Conservation (phyloP, 2,888 invertebrate species). For the Plutella xylostella region DNA sequence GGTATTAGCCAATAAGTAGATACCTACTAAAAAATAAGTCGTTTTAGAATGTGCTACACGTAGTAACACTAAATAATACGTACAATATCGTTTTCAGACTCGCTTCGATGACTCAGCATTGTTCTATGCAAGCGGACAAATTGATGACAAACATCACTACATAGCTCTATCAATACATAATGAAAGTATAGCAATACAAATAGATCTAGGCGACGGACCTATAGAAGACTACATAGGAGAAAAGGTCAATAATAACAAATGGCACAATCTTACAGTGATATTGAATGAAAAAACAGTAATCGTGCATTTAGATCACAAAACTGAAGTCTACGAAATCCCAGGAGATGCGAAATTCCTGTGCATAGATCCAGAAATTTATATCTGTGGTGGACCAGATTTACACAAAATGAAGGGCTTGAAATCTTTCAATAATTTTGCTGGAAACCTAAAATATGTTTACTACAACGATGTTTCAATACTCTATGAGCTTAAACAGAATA, state of each 20-base stretch:
- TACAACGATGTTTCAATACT: slow-evolving; percentile 93
- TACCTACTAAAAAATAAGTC: no score
- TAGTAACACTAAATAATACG: neutral
- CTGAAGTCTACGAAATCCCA: slow-evolving; percentile 76
- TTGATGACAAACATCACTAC: slow-evolving; percentile 88
- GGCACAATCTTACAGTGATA: slow-evolving; percentile 92
- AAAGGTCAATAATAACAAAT: slow-evolving; percentile 78
- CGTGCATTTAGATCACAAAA: slow-evolving; percentile 81
- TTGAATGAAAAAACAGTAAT: slow-evolving; percentile 80
- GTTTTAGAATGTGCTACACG: no score
- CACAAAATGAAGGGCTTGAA: slow-evolving; percentile 85
- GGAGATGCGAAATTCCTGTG: slow-evolving; percentile 77
- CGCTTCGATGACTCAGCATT: slow-evolving; percentile 91
- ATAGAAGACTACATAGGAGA: slow-evolving; percentile 76
- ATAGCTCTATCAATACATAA: slow-evolving; percentile 88
- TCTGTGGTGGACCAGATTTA: slow-evolving; percentile 88
- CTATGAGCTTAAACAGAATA: slow-evolving; percentile 86
- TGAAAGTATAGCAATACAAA: slow-evolving; percentile 85
- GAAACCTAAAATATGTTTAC: slow-evolving; percentile 91
- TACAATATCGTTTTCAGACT: slow-evolving; percentile 74
- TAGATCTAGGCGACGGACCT: slow-evolving; percentile 87
- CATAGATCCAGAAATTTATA: slow-evolving; percentile 94
- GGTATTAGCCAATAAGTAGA: no score
- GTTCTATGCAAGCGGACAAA: slow-evolving; percentile 94
- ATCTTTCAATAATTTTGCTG: slow-evolving; percentile 88